phyloP scores from a whole-genome alignment of 2,113 vertebrate genomes.

The Cromileptes altivelis region DNA sequence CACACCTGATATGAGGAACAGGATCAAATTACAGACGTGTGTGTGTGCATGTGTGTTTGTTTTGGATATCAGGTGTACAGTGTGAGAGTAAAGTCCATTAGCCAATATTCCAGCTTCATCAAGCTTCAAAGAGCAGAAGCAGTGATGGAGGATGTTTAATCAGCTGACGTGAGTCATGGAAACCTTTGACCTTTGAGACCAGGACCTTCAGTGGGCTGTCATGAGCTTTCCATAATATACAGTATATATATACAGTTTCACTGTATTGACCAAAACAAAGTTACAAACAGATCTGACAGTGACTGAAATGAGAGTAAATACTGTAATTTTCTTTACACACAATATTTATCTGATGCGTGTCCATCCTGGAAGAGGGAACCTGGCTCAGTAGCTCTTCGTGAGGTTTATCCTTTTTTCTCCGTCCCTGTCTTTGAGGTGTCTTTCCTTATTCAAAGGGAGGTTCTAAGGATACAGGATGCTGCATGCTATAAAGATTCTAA shows the following conservation, averaged over 20 bases:
- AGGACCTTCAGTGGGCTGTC: neutral
- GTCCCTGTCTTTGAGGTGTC: neutral
- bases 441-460: neutral
- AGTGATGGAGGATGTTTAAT: conserved; percentile 22
- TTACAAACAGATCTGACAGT: neutral
- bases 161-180: conserved; percentile 7
- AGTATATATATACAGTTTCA: too few relatives aligned
- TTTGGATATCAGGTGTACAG: conserved; percentile 55
- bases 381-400: neutral
- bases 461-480: neutral
- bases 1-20: conserved; percentile 62
- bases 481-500: neutral
- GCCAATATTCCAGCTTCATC: conserved; percentile 39
- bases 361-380: neutral
- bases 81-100: conserved; percentile 34
- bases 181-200: conserved; percentile 50
- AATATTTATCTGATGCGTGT: too few relatives aligned
- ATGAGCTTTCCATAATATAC: neutral
- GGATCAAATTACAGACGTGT: conserved; percentile 46
- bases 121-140: conserved; percentile 29
- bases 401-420: too few relatives aligned
- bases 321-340: neutral
- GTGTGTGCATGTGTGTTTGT: conserved; percentile 39
- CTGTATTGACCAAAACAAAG: neutral
- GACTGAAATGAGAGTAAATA: neutral